Conservation (phyloP, 2,797 vertebrate species). For the Anabacerthia variegaticeps region DNA sequence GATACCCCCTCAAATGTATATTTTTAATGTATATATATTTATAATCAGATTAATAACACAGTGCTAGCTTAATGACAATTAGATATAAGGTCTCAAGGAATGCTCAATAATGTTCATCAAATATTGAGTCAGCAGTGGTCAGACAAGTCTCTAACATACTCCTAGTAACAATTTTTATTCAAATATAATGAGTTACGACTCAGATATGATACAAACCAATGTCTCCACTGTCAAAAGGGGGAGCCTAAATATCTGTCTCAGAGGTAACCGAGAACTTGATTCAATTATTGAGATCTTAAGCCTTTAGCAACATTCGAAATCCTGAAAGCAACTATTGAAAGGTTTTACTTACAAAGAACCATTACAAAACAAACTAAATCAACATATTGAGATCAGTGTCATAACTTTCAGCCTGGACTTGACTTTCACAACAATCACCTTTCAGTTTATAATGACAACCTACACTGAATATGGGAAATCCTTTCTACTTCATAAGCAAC, state of each 20-base stretch:
- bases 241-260: not conserved
- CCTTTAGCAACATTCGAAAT: not conserved
- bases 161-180: not conserved
- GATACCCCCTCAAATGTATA: not conserved
- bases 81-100: not conserved
- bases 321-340: not conserved
- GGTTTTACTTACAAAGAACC: not conserved
- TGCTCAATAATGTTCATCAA: not conserved
- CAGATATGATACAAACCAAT: not conserved
- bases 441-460: not conserved
- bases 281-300: not conserved
- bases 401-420: not conserved
- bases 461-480: not conserved
- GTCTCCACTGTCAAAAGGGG: not conserved
- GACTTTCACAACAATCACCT: not conserved
- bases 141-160: not conserved
- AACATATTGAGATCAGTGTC: not conserved
- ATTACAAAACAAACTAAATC: not conserved
- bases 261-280: not conserved
- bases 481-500: not conserved
- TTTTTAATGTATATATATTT: not conserved
- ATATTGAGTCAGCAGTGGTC: not conserved
- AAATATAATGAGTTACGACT: not conserved
- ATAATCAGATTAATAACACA: not conserved
- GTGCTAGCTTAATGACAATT: not conserved